These are phyloP conservation scores for Nymphicus hollandicus DNA, from an alignment of 2,113 vertebrate genomes.

Conservation along the genomic window DNA sequence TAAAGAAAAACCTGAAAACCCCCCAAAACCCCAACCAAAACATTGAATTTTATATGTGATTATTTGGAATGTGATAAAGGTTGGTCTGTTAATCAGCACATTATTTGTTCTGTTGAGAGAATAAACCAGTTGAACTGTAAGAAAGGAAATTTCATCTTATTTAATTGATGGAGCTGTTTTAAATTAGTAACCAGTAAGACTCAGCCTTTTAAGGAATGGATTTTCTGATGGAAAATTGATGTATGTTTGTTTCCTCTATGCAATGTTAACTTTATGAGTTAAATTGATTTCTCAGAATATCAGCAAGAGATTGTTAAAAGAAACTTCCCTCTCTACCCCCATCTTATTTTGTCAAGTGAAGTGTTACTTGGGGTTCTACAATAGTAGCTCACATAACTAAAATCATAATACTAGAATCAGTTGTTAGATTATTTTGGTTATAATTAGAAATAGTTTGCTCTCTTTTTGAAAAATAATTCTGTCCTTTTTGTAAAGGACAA, in stretches of 20 bases:
- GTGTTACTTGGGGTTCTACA: background rate
- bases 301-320: conserved; percentile 13
- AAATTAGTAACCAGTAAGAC: conserved; percentile 3
- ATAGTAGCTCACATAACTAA: background rate
- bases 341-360: background rate
- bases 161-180: conserved; percentile 8
- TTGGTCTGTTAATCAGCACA: conserved; percentile 29
- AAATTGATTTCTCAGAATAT: conserved; percentile 38
- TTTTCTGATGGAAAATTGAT: conserved; percentile 28
- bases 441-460: background rate
- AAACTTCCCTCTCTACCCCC: background rate
- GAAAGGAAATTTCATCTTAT: conserved; percentile 17
- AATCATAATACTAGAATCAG: background rate
- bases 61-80: conserved; percentile 18
- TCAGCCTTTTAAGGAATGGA: conserved; percentile 43
- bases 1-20: background rate
- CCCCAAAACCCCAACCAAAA: background rate
- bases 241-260: background rate
- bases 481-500: background rate
- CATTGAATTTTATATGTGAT: background rate
- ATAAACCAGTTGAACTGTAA: conserved; percentile 27
- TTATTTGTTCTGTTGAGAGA: conserved; percentile 25
- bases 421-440: conserved; percentile 15
- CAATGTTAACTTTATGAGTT: conserved; percentile 36
- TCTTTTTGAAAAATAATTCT: background rate